A percentile compares a stretch with the other conserved stretches of the same genome.
Conservation (phyloP, 2,888 invertebrate species). For the Eupithecia exiguata region DNA sequence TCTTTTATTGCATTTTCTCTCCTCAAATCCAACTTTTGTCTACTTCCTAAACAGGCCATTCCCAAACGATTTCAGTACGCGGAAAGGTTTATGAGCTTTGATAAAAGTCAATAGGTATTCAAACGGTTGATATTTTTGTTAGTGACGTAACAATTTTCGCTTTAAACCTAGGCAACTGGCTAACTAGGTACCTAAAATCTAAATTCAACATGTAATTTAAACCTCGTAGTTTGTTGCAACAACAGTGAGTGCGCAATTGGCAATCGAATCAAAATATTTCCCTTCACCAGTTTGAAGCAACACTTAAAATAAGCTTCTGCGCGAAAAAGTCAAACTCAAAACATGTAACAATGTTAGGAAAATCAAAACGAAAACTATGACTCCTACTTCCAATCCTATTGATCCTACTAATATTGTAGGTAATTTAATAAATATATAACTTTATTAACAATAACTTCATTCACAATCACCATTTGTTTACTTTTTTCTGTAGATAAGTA, state of each 20-base stretch:
- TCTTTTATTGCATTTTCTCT: too few relatives aligned
- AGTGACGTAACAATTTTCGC: background rate
- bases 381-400: background rate
- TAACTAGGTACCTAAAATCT: background rate
- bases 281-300: constrained; percentile 3
- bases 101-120: too few relatives aligned
- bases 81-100: too few relatives aligned
- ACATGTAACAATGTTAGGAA: constrained; percentile 21
- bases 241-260: constrained; percentile 4
- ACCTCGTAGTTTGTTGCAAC: background rate
- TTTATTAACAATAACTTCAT: too few relatives aligned
- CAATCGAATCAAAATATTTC: constrained; percentile 12
- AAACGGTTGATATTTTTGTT: background rate
- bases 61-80: too few relatives aligned
- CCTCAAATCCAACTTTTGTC: too few relatives aligned
- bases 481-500: too few relatives aligned
- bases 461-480: too few relatives aligned
- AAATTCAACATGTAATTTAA: background rate
- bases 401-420: too few relatives aligned
- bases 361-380: constrained; percentile 9
- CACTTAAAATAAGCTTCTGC: constrained; percentile 11
- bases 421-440: too few relatives aligned
- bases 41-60: too few relatives aligned
- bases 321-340: background rate
- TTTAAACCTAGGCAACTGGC: background rate